Evolutionary conservation across 2,888 invertebrate species (phyloP), one percentile per base, ranked within the genome.

Genomic region (Andrena dorsata): DNA sequence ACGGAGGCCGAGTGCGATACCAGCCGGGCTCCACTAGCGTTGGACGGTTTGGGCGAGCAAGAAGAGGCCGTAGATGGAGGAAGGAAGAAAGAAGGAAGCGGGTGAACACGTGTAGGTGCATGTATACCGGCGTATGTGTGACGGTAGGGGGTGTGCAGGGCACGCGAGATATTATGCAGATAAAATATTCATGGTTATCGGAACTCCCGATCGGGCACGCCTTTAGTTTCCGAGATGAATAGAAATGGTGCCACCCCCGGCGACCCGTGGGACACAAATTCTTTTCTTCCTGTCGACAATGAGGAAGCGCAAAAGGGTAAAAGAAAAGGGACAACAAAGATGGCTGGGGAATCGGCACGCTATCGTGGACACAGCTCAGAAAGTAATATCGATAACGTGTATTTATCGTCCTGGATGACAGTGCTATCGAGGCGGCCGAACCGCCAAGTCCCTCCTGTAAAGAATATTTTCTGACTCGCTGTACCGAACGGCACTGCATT

Each of bases 121-220:
- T 5, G 41, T 41, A 16, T 16, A 60, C 76, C 28, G 16, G 41
- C 26, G 68, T 66, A 74, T 76, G 82, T 82, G 80, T 76, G 70
- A 73, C 71, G 56, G 75, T 30, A 35, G 60, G 30, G 51, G 26
- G 58, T 60, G 64, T 58, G 69, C 53, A 30, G 51, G 61, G 60
- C 56, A 81, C 61, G n/a, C 60, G 83, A 82, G 83, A 88, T 88
- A 88, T 88, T 92, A 91, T 90, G 89, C 90, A 82, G 90, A 91
- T 91, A 89, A 91, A 89, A 92, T 92, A 92, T 92, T 92, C 92
- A 91, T 91, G 86, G 90, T 87, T 91, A 92, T 92, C 92, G 91
- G 84, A 83, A 88, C 88, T 88, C 85, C 82, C 87, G 91, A 92
- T 92, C 92, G 89, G 86, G 82, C 85, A 83, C 89, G 91, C 90